Percentiles rank a stretch among this genome's conserved stretches.
phyloP scores from a whole-genome alignment of 2,797 vertebrate species.

The Enteromius fasciolatus region DNA sequence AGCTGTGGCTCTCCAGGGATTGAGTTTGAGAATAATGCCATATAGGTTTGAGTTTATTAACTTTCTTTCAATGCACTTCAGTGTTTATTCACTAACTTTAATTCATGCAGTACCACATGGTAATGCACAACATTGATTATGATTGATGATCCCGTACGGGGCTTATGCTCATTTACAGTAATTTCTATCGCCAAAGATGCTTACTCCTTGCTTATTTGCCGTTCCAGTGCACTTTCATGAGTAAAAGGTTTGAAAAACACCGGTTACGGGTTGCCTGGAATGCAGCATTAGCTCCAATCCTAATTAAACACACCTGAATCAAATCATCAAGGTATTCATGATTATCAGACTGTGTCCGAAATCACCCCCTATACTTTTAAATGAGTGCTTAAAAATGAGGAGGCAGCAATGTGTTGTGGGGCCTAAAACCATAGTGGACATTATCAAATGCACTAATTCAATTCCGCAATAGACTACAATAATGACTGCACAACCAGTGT shows the following conservation, averaged over 20 bases:
- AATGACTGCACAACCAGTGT: background rate
- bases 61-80: background rate
- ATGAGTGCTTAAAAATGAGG: background rate
- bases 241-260: no score
- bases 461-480: background rate
- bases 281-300: background rate
- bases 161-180: no score
- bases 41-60: background rate
- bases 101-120: background rate
- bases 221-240: no score
- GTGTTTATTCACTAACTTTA: background rate
- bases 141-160: no score
- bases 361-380: background rate
- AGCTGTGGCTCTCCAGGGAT: no score
- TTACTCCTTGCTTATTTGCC: no score
- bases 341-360: background rate
- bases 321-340: background rate
- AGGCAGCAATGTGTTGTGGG: background rate
- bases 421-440: background rate
- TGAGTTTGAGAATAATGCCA: no score
- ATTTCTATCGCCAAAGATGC: no score
- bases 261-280: no score
- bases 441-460: background rate
- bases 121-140: no score
- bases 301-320: background rate